These are phyloP conservation scores for Orestias chungarensis DNA, from an alignment of 2,797 vertebrate species.

Conservation along the genomic window DNA sequence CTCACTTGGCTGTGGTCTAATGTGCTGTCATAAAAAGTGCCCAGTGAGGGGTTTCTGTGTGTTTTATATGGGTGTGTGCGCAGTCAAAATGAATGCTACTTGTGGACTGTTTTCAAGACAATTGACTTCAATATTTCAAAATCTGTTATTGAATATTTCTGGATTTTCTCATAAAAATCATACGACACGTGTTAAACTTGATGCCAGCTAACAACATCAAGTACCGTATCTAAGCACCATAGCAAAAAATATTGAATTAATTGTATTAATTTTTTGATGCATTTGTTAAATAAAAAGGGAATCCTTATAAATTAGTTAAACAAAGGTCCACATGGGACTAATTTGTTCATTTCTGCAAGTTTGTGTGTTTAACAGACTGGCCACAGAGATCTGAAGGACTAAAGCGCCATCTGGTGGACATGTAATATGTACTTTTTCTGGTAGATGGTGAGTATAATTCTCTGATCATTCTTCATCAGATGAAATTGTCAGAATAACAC, in stretches of 20 bases:
- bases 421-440: neutral
- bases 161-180: neutral
- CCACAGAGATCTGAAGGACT: slow-evolving; percentile 69
- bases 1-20: slow-evolving; percentile 41
- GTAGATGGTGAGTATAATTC: neutral
- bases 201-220: neutral
- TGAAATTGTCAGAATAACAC: slow-evolving; percentile 1
- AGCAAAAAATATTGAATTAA: slow-evolving; percentile 63
- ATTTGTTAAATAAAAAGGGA: slow-evolving; percentile 53
- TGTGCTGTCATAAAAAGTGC: slow-evolving; percentile 42
- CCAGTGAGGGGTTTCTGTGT: slow-evolving; percentile 31
- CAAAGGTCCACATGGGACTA: slow-evolving; percentile 49
- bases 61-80: neutral
- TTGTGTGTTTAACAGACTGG: slow-evolving; percentile 21
- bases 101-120: slow-evolving; percentile 12
- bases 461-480: slow-evolving; percentile 25
- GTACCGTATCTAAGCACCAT: slow-evolving; percentile 33
- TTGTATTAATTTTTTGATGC: slow-evolving; percentile 54
- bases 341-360: slow-evolving; percentile 61
- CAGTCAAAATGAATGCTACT: slow-evolving; percentile 1
- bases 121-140: neutral
- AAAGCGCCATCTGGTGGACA: slow-evolving; percentile 83
- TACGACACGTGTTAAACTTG: neutral
- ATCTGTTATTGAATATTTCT: neutral
- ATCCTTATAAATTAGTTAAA: slow-evolving; percentile 64